A percentile compares a stretch with the other conserved stretches of the same genome.
phyloP scores from a whole-genome alignment of 2,888 invertebrate species.

The Cantharis rustica region DNA sequence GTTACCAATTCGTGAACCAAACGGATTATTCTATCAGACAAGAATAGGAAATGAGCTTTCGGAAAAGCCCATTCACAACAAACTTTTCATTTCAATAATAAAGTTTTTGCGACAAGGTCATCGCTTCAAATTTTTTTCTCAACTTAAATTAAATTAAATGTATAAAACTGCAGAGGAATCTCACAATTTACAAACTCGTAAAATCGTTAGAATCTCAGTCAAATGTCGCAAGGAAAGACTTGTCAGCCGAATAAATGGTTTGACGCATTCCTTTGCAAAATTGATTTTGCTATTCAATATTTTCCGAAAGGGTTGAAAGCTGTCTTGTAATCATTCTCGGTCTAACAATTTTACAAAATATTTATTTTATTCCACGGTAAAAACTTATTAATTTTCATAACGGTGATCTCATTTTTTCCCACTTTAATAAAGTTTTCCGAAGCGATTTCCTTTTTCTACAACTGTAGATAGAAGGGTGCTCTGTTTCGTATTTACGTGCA shows the following conservation, averaged over 20 bases:
- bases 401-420: not conserved
- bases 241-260: slow-evolving; percentile 27
- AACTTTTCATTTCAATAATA: not conserved
- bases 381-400: not conserved
- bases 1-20: slow-evolving; percentile 7
- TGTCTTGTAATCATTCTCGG: slow-evolving; percentile 1
- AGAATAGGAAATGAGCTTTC: not conserved
- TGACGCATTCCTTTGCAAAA: slow-evolving; percentile 29
- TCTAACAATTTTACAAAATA: not conserved
- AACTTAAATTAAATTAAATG: slow-evolving; percentile 9
- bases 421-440: slow-evolving; percentile 5
- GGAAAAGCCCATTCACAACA: not conserved
- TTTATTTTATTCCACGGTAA: not conserved
- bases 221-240: slow-evolving; percentile 23
- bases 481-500: slow-evolving; percentile 19
- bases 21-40: not conserved
- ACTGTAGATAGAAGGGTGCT: slow-evolving; percentile 11
- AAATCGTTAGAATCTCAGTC: slow-evolving; percentile 27
- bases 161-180: slow-evolving; percentile 20
- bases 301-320: slow-evolving; percentile 22
- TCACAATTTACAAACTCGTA: slow-evolving; percentile 26
- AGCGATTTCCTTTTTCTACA: slow-evolving; percentile 2
- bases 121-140: not conserved
- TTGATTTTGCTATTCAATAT: slow-evolving; percentile 23
- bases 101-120: not conserved